phyloP scores from a whole-genome alignment of 2,113 vertebrate genomes.

The Montifringilla adamsi region DNA sequence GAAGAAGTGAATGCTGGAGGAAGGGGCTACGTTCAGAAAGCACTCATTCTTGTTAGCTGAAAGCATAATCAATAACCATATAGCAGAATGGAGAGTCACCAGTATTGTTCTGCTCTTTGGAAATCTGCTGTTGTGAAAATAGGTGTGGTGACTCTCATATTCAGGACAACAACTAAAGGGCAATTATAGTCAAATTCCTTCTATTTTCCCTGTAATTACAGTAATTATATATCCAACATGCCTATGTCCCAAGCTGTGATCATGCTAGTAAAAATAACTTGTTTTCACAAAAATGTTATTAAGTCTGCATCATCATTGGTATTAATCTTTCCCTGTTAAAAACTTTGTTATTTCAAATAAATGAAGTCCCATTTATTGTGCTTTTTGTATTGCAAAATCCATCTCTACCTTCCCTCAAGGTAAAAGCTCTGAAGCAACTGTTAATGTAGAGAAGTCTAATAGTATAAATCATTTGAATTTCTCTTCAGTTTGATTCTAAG shows the following conservation, averaged over 20 bases:
- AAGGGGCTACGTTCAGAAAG: neutral
- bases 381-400: neutral
- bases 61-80: neutral
- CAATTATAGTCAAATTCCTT: conserved; percentile 14
- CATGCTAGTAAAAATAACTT: neutral
- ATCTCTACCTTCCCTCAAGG: neutral
- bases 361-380: neutral
- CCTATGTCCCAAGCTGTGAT: neutral
- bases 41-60: neutral
- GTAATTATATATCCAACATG: neutral
- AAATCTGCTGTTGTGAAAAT: neutral
- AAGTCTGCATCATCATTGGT: neutral
- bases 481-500: conserved; percentile 25
- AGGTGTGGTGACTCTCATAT: neutral
- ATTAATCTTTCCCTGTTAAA: conserved; percentile 8
- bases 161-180: neutral
- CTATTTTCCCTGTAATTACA: neutral
- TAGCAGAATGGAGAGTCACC: neutral
- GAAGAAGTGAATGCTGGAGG: neutral
- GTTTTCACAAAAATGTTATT: conserved; percentile 15
- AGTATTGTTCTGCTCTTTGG: neutral
- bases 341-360: neutral
- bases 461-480: neutral
- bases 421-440: conserved; percentile 14
- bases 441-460: conserved; percentile 18